These are phyloP conservation scores for Gymnocephalus cernua DNA, from an alignment of 2,113 vertebrate genomes.

Conservation along the genomic window DNA sequence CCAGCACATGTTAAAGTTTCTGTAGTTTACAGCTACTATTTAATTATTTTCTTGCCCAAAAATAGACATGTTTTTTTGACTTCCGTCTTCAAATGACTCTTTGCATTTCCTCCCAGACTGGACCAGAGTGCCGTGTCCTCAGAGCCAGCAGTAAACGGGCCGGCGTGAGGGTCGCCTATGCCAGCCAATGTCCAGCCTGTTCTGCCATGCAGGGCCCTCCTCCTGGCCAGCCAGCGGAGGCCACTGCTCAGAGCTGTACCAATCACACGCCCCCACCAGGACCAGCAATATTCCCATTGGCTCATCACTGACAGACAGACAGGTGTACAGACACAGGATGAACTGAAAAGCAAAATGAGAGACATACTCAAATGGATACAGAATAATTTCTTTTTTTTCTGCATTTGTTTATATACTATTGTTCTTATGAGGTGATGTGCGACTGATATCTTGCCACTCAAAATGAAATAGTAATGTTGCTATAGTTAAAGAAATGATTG, in stretches of 20 bases:
- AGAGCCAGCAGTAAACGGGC: conserved; percentile 91
- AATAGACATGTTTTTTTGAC: neutral
- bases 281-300: conserved; percentile 96
- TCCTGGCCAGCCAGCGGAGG: conserved; percentile 76
- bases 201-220: conserved; percentile 78
- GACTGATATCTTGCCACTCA: conserved; percentile 91
- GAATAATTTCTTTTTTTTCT: conserved; percentile 89
- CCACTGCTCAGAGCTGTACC: conserved; percentile 86
- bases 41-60: neutral
- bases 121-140: conserved; percentile 85
- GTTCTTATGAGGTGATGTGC: conserved; percentile 92
- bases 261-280: conserved; percentile 87
- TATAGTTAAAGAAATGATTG: conserved; percentile 95
- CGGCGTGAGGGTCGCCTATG: conserved; percentile 86
- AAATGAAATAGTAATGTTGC: conserved; percentile 94
- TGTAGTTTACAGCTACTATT: neutral
- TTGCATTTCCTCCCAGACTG: conserved; percentile 77
- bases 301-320: conserved; percentile 86
- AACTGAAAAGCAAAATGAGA: conserved; percentile 86
- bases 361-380: conserved; percentile 90
- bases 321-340: conserved; percentile 91
- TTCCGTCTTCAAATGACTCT: neutral
- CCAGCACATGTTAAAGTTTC: neutral
- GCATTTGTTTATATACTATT: conserved; percentile 98
- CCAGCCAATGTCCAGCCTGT: conserved; percentile 66